Percentiles rank a stretch among this genome's conserved stretches.
Conservation (phyloP, 2,888 invertebrate species). For the Liposcelis brunnea region DNA sequence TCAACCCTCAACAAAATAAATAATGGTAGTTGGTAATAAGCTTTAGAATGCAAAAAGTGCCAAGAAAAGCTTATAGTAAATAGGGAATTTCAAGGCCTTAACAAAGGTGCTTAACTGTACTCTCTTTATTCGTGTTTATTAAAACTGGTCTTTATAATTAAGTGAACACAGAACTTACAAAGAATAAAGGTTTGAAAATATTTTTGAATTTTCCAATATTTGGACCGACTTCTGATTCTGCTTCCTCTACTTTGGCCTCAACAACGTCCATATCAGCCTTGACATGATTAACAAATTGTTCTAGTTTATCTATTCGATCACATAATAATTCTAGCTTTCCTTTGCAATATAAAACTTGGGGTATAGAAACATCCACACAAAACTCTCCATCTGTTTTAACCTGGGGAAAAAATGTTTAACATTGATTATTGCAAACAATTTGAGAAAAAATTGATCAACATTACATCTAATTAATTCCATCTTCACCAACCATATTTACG, state of each 20-base stretch:
- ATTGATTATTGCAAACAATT: no score
- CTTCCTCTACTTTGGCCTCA: background rate
- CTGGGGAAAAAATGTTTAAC: no score
- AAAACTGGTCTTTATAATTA: no score
- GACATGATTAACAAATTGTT: background rate
- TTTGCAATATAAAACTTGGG: background rate
- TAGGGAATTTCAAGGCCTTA: no score
- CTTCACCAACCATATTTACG: background rate
- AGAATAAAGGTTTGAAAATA: slow-evolving; percentile 3
- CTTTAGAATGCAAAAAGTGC: no score
- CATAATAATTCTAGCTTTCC: background rate
- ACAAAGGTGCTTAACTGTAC: no score
- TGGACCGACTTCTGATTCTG: background rate
- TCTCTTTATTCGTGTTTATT: no score
- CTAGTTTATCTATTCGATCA: background rate
- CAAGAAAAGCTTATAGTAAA: no score
- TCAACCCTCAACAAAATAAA: no score
- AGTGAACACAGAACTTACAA: slow-evolving; percentile 6
- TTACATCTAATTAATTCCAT: no score
- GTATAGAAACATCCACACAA: background rate
- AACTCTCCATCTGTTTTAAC: background rate
- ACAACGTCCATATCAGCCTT: background rate
- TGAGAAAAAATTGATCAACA: no score
- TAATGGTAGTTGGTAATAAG: no score
- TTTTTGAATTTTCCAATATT: background rate